Conservation (phyloP, 2,888 invertebrate species). For the Nomada goodeniana region DNA sequence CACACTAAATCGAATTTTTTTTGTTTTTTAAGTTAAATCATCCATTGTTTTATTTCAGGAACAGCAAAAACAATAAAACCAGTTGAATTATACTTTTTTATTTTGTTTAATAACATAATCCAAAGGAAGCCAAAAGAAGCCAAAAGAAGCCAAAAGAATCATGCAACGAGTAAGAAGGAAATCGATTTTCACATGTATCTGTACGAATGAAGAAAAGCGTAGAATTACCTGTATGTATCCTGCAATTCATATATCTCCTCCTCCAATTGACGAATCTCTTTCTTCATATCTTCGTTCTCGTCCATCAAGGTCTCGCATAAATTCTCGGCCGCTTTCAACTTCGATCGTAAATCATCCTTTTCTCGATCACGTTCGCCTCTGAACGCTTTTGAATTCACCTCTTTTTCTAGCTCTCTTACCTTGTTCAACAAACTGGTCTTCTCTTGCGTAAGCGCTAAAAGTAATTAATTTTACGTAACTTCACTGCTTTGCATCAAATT, state of each 20-base stretch:
- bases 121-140: constrained; percentile 25
- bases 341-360: constrained; percentile 89
- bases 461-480: background rate
- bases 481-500: background rate
- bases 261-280: constrained; percentile 96
- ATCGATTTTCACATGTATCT: constrained; percentile 5
- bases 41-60: background rate
- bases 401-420: constrained; percentile 79
- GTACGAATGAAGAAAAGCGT: background rate
- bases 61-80: background rate
- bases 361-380: constrained; percentile 78
- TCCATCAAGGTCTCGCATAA: constrained; percentile 97
- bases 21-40: background rate
- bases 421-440: constrained; percentile 86
- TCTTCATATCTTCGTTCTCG: constrained; percentile 97
- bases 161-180: constrained; percentile 32
- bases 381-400: constrained; percentile 73
- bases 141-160: constrained; percentile 28
- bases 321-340: constrained; percentile 95
- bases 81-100: background rate
- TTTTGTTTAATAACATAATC: background rate
- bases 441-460: constrained; percentile 77
- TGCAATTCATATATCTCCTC: constrained; percentile 99
- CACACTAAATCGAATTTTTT: constrained; percentile 47
- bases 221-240: constrained; percentile 92